These are phyloP conservation scores for Chaetura pelagica DNA, from an alignment of 2,113 vertebrate species.

Conservation along the genomic window DNA sequence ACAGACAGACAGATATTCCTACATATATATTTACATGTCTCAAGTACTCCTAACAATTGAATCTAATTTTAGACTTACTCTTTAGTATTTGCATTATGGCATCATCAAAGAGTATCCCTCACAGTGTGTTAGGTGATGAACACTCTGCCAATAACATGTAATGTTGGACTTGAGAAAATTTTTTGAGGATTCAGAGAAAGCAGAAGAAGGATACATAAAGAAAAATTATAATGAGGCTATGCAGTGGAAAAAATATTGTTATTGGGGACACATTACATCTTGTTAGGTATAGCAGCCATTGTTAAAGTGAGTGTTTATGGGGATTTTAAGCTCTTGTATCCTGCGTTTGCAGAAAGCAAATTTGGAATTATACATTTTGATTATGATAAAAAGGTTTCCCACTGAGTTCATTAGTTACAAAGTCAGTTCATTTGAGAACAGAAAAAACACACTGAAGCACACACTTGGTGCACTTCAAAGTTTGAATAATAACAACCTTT, in stretches of 20 bases:
- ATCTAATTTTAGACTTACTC: background rate
- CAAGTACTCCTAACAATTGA: background rate
- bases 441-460: background rate
- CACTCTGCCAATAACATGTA: background rate
- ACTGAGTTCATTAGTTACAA: background rate
- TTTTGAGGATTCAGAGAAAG: background rate
- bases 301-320: background rate
- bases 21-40: background rate
- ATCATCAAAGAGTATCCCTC: background rate
- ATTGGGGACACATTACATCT: background rate
- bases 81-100: background rate
- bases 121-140: background rate
- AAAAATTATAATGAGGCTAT: background rate
- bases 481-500: background rate
- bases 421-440: background rate
- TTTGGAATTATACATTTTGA: background rate
- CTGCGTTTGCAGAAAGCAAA: conserved; percentile 1
- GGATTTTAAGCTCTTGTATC: background rate
- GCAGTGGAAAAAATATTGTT: background rate
- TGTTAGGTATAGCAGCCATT: background rate
- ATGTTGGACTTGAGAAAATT: background rate
- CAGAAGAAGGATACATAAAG: background rate
- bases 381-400: background rate
- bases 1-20: background rate
- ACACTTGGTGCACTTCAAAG: background rate